Conservation (phyloP, 2,888 invertebrate genomes). For the Parapristionchus giblindavisi region DNA sequence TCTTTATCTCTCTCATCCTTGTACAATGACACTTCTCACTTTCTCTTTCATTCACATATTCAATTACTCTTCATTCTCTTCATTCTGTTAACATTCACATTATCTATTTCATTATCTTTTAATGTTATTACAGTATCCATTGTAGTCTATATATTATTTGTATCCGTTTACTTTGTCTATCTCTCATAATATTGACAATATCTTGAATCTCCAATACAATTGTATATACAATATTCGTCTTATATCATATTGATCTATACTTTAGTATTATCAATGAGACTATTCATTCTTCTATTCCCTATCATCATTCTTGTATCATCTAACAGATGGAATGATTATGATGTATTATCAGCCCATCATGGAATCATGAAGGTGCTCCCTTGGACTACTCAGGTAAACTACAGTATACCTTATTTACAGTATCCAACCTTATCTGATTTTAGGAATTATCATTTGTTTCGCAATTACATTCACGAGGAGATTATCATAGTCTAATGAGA, state of each 20-base stretch:
- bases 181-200: not conserved
- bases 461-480: slow-evolving; percentile 4
- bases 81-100: not conserved
- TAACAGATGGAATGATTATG: slow-evolving; percentile 20
- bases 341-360: slow-evolving; percentile 13
- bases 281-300: not conserved
- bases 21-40: not conserved
- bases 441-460: slow-evolving; percentile 20
- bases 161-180: not conserved
- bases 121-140: slow-evolving; percentile 5
- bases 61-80: slow-evolving; percentile 5
- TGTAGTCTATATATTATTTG: not conserved
- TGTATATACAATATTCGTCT: slow-evolving; percentile 3
- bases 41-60: not conserved
- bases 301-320: not conserved
- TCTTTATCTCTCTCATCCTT: not conserved
- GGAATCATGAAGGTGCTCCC: slow-evolving; percentile 25
- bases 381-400: slow-evolving; percentile 16
- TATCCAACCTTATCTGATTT: not conserved
- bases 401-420: not conserved
- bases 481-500: slow-evolving; percentile 24
- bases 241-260: not conserved
- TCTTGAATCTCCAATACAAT: not conserved
- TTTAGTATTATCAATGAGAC: too few relatives aligned
- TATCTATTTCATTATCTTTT: slow-evolving; percentile 21